phyloP scores from a whole-genome alignment of 2,113 vertebrate genomes.

The Castor canadensis region DNA sequence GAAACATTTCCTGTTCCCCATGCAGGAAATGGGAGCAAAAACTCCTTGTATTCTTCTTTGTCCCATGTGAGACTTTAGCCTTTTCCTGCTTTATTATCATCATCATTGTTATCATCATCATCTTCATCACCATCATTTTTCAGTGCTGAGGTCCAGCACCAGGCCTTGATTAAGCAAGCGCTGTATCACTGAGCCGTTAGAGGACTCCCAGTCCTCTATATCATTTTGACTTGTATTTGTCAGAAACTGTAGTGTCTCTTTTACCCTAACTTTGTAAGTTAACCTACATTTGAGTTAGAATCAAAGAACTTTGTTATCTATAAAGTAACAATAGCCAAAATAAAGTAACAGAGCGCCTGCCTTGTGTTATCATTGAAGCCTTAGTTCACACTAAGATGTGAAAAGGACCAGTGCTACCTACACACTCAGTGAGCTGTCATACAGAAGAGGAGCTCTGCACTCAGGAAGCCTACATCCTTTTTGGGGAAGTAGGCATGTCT shows the following conservation, averaged over 20 bases:
- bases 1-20: too few relatives aligned
- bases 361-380: too few relatives aligned
- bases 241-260: background rate
- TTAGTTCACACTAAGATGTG: background rate
- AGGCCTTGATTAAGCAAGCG: background rate
- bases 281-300: background rate
- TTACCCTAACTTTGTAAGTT: background rate
- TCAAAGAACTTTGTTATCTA: background rate
- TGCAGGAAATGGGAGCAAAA: too few relatives aligned
- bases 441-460: background rate
- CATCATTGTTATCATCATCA: background rate
- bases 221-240: background rate
- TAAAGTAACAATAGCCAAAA: background rate
- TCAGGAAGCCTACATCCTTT: background rate
- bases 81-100: background rate
- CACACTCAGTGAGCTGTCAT: background rate
- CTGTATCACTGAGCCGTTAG: background rate
- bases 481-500: background rate
- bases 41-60: background rate
- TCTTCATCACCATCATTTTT: background rate
- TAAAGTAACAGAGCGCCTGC: too few relatives aligned
- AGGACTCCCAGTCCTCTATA: background rate
- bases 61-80: background rate
- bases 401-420: background rate
- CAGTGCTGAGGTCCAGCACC: background rate